Evolutionary conservation across 2,113 vertebrate genomes (phyloP).

Genomic region (Ictalurus punctatus): DNA sequence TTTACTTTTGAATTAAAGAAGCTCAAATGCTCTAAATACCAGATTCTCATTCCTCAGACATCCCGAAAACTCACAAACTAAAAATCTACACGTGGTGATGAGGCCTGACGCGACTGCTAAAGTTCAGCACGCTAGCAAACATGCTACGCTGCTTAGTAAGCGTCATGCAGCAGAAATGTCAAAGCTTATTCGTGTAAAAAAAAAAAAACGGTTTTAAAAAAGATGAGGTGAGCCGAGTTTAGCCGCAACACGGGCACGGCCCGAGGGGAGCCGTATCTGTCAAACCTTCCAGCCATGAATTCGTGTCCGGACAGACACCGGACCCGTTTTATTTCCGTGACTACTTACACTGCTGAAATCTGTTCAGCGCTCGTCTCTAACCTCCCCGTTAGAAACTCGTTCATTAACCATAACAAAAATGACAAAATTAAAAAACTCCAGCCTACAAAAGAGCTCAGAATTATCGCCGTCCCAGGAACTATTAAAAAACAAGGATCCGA

Average conservation of each 20-base stretch:
- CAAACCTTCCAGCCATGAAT: not conserved
- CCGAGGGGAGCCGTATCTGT: not conserved
- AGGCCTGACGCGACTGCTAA: not conserved
- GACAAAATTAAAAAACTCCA: not conserved
- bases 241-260: not conserved
- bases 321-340: too few species aligned
- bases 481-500: not conserved
- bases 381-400: not conserved
- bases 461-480: not conserved
- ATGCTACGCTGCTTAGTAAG: not conserved
- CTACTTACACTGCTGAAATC: not conserved
- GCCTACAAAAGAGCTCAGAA: not conserved
- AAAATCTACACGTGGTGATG: not conserved
- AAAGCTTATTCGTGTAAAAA: not conserved
- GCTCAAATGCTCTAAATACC: not conserved
- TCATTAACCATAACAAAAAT: not conserved
- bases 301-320: not conserved
- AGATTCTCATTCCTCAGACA: not conserved
- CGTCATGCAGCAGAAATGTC: not conserved
- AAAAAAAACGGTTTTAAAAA: not conserved
- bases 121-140: not conserved
- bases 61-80: not conserved
- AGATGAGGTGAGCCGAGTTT: not conserved
- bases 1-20: not conserved
- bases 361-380: not conserved